Evolutionary conservation across 2,113 vertebrate species (phyloP).

Genomic region (Trogon melanurus): DNA sequence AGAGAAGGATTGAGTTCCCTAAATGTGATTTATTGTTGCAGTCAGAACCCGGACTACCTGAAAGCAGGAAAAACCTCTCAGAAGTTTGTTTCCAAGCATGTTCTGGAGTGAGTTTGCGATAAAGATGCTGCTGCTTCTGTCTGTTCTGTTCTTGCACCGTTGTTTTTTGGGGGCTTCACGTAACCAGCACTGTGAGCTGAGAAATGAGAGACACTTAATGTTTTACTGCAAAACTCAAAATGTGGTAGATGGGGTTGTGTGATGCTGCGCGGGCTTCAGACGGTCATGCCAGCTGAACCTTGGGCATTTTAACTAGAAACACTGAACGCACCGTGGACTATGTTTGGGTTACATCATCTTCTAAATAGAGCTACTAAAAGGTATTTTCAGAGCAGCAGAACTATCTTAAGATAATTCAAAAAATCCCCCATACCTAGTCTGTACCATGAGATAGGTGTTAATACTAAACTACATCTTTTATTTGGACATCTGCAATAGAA

Average conservation of each 20-base stretch:
- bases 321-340: not conserved
- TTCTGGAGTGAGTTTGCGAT: not conserved
- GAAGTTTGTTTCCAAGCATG: not conserved
- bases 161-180: not conserved
- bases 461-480: not conserved
- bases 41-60: not conserved
- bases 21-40: not conserved
- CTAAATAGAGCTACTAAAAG: not conserved
- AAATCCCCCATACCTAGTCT: not conserved
- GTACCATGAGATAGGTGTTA: not conserved
- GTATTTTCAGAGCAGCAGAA: not conserved
- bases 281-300: not conserved
- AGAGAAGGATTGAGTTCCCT: not conserved
- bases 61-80: not conserved
- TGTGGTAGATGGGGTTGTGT: not conserved
- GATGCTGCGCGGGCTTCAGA: not conserved
- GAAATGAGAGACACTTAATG: not conserved
- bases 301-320: not conserved
- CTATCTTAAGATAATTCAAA: not conserved
- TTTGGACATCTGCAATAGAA: not conserved
- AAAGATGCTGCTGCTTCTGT: not conserved
- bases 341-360: not conserved
- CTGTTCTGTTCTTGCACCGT: not conserved
- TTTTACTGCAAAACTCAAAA: not conserved
- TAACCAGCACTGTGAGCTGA: not conserved